Base-by-base conservation (phyloP, 2,797 vertebrate genomes). In the Pangasius mekongensis region DNA sequence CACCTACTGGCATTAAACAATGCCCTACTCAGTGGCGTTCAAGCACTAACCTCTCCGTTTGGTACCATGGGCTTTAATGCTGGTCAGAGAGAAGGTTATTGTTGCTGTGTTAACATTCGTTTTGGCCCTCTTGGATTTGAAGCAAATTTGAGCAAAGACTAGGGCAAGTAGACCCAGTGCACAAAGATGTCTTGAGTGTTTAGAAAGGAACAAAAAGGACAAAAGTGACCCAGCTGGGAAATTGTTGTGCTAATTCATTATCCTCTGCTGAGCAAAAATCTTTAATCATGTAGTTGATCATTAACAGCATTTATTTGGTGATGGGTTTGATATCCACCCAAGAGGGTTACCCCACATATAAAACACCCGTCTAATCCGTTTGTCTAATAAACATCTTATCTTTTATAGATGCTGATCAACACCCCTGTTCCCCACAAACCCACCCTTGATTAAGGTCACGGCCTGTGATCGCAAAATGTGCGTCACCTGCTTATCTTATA, bases 401-500 rank as follows among this genome's bases (percentile, higher is more conserved):
- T 87, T 30, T 83, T 87, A 86, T 86, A 87, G 60, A 84, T 86
- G 85, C 89, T 64, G 69, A 89, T 90, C 83, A 58, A 76, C 82
- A 83, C 5, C 71, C 58, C 66, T 77, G 85, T 24, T 71, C 69
- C 30, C 5, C 10, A 14, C 67, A 54, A 67, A 62, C 83, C 64
- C 81, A 9, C 71, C 43, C 77, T 85, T 83, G 74, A 27, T 77
- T 43, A 74, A 87, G 85, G 87, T 91, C 86, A 86, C 52, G 56
- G 84, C 88, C 82, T 87, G 85, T 49, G 30, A 87, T 91, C 83
- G 80, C 77, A 89, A 91, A 87, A 90, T 83, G 86, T 74, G 73
- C 87, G 52, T 90, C 92, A 92, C 91, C 92, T 92, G 90, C 87
- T 88, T 88, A 87, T 90, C 89, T 80, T 66, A 9, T 82, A 92